Evolutionary conservation across 2,888 invertebrate species (phyloP).

Genomic region (Chloromyia formosa): DNA sequence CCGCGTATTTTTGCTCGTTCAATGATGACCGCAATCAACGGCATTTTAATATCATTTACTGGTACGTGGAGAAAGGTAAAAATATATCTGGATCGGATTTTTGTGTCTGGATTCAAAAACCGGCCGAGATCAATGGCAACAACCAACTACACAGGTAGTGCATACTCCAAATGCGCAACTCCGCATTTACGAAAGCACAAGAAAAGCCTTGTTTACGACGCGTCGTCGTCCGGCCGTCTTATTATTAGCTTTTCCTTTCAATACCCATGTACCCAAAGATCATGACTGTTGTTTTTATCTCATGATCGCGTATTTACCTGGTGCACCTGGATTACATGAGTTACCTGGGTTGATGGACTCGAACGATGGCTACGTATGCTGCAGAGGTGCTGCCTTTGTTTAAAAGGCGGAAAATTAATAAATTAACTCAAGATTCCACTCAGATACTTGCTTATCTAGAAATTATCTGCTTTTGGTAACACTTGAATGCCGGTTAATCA

Average conservation of each 20-base stretch:
- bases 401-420: too few relatives aligned
- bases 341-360: constrained; percentile 27
- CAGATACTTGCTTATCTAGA: too few relatives aligned
- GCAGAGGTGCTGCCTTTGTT: background rate
- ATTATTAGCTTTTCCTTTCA: constrained; percentile 39
- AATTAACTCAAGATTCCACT: too few relatives aligned
- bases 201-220: constrained; percentile 8
- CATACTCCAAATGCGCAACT: too few relatives aligned
- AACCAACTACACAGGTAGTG: too few relatives aligned
- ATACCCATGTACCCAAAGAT: constrained; percentile 17
- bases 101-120: constrained; percentile 15
- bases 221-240: constrained; percentile 1
- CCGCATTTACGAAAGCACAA: constrained; percentile 15
- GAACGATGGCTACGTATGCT: background rate
- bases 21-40: constrained; percentile 7
- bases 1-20: background rate
- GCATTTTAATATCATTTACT: constrained; percentile 11
- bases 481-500: background rate
- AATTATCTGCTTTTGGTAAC: background rate
- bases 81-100: constrained; percentile 36
- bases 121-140: background rate
- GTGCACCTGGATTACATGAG: constrained; percentile 21
- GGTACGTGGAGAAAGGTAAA: constrained; percentile 35
- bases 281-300: constrained; percentile 19
- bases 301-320: constrained; percentile 7